Conservation (phyloP, 2,113 vertebrate species). For the Engraulis encrasicolus region DNA sequence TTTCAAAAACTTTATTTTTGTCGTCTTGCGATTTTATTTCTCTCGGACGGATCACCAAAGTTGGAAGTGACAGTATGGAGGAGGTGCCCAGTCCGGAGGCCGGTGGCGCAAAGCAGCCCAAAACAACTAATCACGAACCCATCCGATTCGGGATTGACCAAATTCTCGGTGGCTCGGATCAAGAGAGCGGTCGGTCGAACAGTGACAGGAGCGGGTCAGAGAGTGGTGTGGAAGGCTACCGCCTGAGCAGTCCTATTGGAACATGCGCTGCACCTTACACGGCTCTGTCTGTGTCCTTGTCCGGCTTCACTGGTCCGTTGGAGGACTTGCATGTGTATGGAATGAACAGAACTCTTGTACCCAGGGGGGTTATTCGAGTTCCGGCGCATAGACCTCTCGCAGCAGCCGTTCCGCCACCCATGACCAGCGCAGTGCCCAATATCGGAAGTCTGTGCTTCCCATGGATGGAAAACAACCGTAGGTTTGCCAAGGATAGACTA, state of each 20-base stretch:
- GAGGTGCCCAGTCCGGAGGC: constrained; percentile 73
- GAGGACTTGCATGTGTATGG: constrained; percentile 89
- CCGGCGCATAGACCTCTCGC: constrained; percentile 88
- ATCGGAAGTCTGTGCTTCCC: constrained; percentile 83
- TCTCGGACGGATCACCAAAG: constrained; percentile 18
- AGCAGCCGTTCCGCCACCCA: constrained; percentile 70
- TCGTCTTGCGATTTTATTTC: background rate
- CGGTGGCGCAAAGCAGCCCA: constrained; percentile 74
- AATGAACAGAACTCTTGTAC: constrained; percentile 87
- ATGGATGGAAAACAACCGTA: constrained; percentile 87
- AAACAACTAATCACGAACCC: constrained; percentile 86
- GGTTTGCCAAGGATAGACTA: constrained; percentile 89
- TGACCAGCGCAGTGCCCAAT: constrained; percentile 67
- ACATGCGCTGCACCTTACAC: constrained; percentile 82
- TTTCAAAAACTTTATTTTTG: background rate
- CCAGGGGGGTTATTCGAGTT: constrained; percentile 87
- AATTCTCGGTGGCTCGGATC: constrained; percentile 86
- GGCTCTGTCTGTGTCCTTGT: constrained; percentile 84
- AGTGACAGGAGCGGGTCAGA: constrained; percentile 71
- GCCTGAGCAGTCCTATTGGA: constrained; percentile 83
- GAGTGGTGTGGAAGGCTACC: constrained; percentile 77
- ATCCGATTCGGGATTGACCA: constrained; percentile 95
- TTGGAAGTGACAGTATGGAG: constrained; percentile 81
- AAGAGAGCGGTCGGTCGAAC: constrained; percentile 78
- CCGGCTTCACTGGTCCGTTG: constrained; percentile 84